Evolutionary conservation across 2,113 vertebrate genomes (phyloP).

Genomic region (Fulica atra): DNA sequence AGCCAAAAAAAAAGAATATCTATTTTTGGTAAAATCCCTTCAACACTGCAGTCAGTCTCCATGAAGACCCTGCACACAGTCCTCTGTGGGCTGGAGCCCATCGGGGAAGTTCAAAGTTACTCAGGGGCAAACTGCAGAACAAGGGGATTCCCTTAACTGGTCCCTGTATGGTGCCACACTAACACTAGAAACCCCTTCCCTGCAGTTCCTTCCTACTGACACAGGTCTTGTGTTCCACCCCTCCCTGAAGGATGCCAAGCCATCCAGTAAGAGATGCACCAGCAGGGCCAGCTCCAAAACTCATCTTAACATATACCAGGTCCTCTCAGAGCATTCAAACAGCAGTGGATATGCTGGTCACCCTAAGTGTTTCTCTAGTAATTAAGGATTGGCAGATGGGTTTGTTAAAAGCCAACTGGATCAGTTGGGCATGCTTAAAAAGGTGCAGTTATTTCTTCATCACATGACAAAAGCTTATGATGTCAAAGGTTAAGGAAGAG

Average conservation of each 20-base stretch:
- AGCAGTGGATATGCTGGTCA: background rate
- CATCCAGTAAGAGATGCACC: constrained; percentile 37
- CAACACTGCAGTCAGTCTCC: constrained; percentile 80
- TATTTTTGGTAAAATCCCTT: constrained; percentile 84
- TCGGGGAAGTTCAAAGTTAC: constrained; percentile 61
- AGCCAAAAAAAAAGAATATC: constrained; percentile 73
- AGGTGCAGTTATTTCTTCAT: constrained; percentile 58
- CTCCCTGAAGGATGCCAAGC: constrained; percentile 20
- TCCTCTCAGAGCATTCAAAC: background rate
- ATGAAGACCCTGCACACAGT: constrained; percentile 71
- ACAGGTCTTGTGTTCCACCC: constrained; percentile 49
- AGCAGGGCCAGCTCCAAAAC: constrained; percentile 46
- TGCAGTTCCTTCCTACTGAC: constrained; percentile 38
- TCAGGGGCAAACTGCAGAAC: constrained; percentile 68
- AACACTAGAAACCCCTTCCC: constrained; percentile 22
- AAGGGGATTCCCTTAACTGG: constrained; percentile 65
- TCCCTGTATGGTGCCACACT: constrained; percentile 58
- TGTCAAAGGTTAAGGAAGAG: constrained; percentile 52
- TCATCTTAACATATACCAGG: background rate
- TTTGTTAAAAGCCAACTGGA: constrained; percentile 38
- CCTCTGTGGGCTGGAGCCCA: constrained; percentile 77
- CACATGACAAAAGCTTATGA: constrained; percentile 9
- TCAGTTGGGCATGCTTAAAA: constrained; percentile 45
- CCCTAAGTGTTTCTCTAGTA: background rate
- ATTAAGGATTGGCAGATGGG: constrained; percentile 34